Base-by-base conservation (phyloP, 2,888 invertebrate species). In the Dyspetes luteomarginatus region DNA sequence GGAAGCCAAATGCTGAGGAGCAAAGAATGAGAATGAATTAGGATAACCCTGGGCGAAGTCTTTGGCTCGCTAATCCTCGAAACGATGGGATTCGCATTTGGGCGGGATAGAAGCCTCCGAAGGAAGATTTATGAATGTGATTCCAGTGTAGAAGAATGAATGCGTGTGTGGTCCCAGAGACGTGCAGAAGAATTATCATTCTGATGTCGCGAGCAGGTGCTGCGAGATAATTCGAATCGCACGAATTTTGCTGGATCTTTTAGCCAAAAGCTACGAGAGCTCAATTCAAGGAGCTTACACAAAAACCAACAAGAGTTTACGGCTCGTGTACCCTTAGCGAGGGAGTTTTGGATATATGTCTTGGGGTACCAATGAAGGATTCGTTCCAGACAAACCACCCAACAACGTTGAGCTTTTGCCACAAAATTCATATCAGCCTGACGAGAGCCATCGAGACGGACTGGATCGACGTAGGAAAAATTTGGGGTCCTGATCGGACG, bases 401-500 rank as follows among this genome's bases (percentile, higher is more conserved):
- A n/a, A n/a, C n/a, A n/a, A n/a, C n/a, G n/a, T n/a, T n/a, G n/a
- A n/a, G n/a, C n/a, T n/a, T n/a, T n/a, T n/a, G n/a, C n/a, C n/a
- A n/a, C n/a, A n/a, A n/a, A n/a, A n/a, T n/a, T n/a, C n/a, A n/a
- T n/a, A n/a, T n/a, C n/a, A n/a, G n/a, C n/a, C n/a, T n/a, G n/a
- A n/a, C n/a, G n/a, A n/a, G n/a, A n/a, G n/a, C n/a, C n/a, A n/a
- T n/a, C n/a, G n/a, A n/a, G n/a, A n/a, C n/a, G n/a, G n/a, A n/a
- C 12, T 4, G 4, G 3, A 43, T 55, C 24, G 55, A 45, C 45
- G 19, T 43, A 2, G 45, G 15, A 9, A 36, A 50, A 19, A 43
- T 48, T 12, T n/a, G 26, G 50, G 43, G 76, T 82, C 84, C 78
- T 48, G 76, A 80, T 79, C 81, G 79, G 60, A 84, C 85, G 86